phyloP scores from a whole-genome alignment of 2,113 vertebrate species.

The Mormoops blainvillei region DNA sequence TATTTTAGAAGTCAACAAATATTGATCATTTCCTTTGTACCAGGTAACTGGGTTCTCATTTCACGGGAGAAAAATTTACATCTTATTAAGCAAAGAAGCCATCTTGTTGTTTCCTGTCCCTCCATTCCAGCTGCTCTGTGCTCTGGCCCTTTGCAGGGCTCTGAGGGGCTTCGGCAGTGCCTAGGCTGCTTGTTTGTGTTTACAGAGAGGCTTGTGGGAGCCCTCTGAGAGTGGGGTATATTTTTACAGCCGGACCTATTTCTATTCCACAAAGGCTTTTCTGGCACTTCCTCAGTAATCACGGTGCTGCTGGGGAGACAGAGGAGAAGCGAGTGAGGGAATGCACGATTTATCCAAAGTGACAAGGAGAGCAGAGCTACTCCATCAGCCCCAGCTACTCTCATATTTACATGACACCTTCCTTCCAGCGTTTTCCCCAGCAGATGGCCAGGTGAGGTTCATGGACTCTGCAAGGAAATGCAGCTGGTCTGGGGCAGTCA shows the following conservation, averaged over 20 bases:
- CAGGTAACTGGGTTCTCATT: background rate
- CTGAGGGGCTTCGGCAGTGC: background rate
- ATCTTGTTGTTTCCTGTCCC: background rate
- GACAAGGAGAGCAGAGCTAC: background rate
- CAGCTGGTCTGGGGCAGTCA: background rate
- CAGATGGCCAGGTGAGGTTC: constrained; percentile 26
- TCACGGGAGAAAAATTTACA: background rate
- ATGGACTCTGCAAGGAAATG: background rate
- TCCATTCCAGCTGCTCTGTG: background rate
- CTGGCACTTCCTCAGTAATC: background rate
- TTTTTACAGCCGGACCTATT: background rate
- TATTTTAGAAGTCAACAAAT: background rate
- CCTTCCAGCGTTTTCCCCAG: background rate
- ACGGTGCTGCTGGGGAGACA: background rate
- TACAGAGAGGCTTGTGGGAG: background rate
- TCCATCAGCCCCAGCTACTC: background rate
- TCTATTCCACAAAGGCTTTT: background rate
- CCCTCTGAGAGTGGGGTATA: background rate
- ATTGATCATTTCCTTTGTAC: background rate
- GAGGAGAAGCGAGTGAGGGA: background rate
- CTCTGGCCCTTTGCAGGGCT: background rate
- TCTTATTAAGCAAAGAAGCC: background rate
- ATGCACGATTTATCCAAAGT: background rate
- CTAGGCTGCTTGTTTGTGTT: background rate
- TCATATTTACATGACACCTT: constrained; percentile 6